Evolutionary conservation across 2,888 invertebrate genomes (phyloP), one percentile per base, ranked within the genome.

Genomic region (Bellardia bayeri): DNA sequence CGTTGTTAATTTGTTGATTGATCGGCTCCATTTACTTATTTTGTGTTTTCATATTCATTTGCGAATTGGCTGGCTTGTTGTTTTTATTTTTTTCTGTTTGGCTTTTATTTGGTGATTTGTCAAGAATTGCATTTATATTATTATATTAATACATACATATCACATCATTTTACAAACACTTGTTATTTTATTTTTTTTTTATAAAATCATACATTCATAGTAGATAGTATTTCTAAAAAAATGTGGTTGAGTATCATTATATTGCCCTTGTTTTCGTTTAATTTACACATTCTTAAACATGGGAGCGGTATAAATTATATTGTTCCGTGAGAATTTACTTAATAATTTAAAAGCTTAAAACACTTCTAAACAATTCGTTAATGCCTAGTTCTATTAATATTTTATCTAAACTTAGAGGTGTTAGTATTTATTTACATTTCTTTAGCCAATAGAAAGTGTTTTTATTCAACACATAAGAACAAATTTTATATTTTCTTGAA

Each of bases 11-110:
- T 71, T 13, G 49, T 80, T 42, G 33, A 3, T 16, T 56, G 33
- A 23, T 49, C 49, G 54, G 40, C 79, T 68, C 68, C 51, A 68
- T 86, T 79, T 72, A 14, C 42, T 81, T 9, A n/a, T 51, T 79
- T 37, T 82, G 23, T 80, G 1, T 58, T 42, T 23, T 68, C 16
- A 68, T 56, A 16, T 5, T 61, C 2, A 9, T 64, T 40, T 40
- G 40, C n/a, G 5, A 40, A 64, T n/a, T 64, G 8, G 16, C 40
- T 23, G 54, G 11, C 37, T 72, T 37, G 1, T 40, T 37, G 40
- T 56, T 56, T 56, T 42, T 13, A 9, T 63, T 14, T 37, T 2
- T 40, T 30, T 33, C 2, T 13, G 13, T 54, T 54, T 54, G 54
- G 23, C 11, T 64, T 37, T 61, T 61, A 33, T 61, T 61, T 64